These are phyloP conservation scores for Recurvirostra avosetta DNA, from an alignment of 2,113 vertebrate genomes.

Conservation along the genomic window DNA sequence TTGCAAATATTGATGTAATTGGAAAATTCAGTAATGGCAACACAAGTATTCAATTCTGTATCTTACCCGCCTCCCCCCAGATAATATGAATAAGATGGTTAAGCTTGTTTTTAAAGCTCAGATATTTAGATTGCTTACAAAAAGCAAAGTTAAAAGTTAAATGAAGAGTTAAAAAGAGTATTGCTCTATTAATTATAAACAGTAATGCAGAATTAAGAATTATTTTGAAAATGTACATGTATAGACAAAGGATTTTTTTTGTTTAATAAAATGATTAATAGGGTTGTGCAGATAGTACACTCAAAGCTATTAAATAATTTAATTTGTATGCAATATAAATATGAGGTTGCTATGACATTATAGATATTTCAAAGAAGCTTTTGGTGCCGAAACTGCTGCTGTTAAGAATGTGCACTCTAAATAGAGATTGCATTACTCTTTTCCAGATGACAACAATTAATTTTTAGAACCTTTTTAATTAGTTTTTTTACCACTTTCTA, in stretches of 20 bases:
- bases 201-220: not conserved
- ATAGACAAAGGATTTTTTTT: not conserved
- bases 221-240: not conserved
- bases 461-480: conserved; percentile 11
- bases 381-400: not conserved
- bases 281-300: not conserved
- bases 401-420: not conserved
- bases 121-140: not conserved
- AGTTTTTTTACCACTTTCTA: not conserved
- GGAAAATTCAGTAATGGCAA: not conserved
- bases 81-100: not conserved
- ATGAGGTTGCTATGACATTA: conserved; percentile 14
- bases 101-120: not conserved
- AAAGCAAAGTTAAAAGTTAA: not conserved
- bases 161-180: not conserved
- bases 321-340: conserved; percentile 12
- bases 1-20: not conserved
- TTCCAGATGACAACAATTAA: not conserved
- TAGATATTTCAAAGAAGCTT: not conserved
- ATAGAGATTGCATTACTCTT: not conserved
- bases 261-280: not conserved
- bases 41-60: not conserved
- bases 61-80: fast-evolving
- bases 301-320: conserved; percentile 22
- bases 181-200: not conserved